These are phyloP conservation scores for Nesogale talazaci DNA, from an alignment of 2,113 vertebrate genomes.

Conservation along the genomic window DNA sequence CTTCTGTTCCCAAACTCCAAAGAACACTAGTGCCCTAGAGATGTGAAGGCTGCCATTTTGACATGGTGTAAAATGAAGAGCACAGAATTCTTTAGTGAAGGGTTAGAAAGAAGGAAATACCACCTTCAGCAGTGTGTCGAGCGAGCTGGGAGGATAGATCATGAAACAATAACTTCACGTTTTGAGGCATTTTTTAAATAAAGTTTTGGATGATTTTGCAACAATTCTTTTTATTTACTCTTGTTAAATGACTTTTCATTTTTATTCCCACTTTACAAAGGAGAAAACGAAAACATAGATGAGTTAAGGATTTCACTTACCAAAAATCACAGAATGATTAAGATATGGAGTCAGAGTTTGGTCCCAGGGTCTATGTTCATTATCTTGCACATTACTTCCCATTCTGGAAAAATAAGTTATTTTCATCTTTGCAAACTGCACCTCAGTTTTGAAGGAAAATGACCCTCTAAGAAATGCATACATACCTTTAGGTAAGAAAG, in stretches of 20 bases:
- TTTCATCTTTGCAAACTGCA: conserved; percentile 42
- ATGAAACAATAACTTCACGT: too few species aligned
- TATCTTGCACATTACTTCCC: neutral
- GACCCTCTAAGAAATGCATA: conserved; percentile 18
- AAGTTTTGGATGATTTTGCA: too few species aligned
- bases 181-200: too few species aligned
- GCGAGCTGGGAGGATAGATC: too few species aligned
- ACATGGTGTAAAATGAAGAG: too few species aligned
- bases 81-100: too few species aligned
- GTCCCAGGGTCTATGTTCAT: neutral
- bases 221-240: too few species aligned
- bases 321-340: neutral
- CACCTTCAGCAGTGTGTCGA: too few species aligned
- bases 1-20: too few species aligned
- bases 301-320: neutral
- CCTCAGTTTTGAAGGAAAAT: conserved; percentile 47
- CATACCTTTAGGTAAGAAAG: conserved; percentile 13
- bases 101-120: neutral
- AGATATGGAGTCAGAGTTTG: neutral
- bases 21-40: too few species aligned
- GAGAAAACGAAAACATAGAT: conserved; percentile 11
- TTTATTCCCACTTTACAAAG: conserved; percentile 29
- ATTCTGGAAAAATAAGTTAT: conserved; percentile 39
- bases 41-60: too few species aligned
- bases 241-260: neutral